A percentile compares a stretch with the other conserved stretches of the same genome.
Evolutionary conservation across 2,797 vertebrate species (phyloP).

Genomic region (Liasis olivaceus): DNA sequence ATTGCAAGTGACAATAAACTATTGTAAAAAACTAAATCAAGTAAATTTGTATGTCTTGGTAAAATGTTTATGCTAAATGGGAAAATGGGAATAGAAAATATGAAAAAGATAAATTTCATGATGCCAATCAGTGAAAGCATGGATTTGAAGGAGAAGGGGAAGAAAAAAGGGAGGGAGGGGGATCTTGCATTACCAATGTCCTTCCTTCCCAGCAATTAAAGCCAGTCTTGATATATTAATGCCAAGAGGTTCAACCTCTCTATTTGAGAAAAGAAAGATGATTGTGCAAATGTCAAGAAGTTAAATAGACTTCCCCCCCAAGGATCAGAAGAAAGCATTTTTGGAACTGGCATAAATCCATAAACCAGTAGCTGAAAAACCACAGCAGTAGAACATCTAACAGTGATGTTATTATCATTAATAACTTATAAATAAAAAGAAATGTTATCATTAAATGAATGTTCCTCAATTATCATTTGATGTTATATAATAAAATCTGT

Average conservation of each 20-base stretch:
- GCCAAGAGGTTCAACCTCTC: not conserved
- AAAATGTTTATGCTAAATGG: not conserved
- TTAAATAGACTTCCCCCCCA: not conserved
- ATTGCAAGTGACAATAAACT: not conserved
- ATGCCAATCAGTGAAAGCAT: not conserved
- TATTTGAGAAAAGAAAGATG: not conserved
- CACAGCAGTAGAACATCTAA: not conserved
- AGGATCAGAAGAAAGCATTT: not conserved
- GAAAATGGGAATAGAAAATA: not conserved
- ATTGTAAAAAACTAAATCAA: not conserved
- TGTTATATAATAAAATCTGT: slow-evolving; percentile 10
- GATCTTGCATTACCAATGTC: not conserved
- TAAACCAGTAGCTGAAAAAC: not conserved
- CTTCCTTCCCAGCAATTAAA: slow-evolving; percentile 6
- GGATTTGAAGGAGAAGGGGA: not conserved
- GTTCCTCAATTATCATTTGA: not conserved
- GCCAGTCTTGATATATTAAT: not conserved
- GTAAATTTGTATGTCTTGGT: not conserved
- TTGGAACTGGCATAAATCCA: not conserved
- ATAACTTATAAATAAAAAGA: not conserved
- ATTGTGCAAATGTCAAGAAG: slow-evolving; percentile 10
- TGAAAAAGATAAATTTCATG: not conserved
- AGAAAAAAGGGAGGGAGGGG: not conserved
- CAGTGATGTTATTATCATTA: slow-evolving; percentile 13
- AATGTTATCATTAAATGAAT: not conserved